A percentile compares a stretch with the other conserved stretches of the same genome.
Evolutionary conservation across 35 echinoderm and acorn worm species (phyloP).

Genomic region (Acanthaster planci): DNA sequence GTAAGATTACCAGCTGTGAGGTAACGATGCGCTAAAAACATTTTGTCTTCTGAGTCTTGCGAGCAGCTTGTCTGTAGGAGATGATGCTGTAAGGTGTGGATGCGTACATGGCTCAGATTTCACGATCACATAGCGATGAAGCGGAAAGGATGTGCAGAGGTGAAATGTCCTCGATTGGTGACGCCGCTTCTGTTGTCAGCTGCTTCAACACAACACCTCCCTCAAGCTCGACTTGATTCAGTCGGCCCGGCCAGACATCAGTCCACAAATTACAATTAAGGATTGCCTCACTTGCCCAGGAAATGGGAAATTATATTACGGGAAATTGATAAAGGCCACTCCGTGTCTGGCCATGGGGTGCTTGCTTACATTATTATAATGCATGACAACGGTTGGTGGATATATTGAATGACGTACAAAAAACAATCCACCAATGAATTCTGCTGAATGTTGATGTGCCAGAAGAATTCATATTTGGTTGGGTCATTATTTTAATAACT

Average conservation of each 20-base stretch:
- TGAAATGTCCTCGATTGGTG: not conserved
- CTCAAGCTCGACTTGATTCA: not conserved
- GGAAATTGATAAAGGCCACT: not conserved
- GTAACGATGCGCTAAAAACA: slow-evolving; percentile 17
- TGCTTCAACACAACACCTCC: not conserved
- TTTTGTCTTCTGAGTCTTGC: not conserved
- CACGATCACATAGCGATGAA: not conserved
- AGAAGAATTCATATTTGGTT: too few species aligned
- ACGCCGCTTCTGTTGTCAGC: not conserved
- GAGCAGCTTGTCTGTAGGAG: too few species aligned
- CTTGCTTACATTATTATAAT: too few species aligned
- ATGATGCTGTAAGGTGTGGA: too few species aligned
- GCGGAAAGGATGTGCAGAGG: not conserved
- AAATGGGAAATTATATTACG: slow-evolving; percentile 31
- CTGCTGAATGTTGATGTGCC: too few species aligned
- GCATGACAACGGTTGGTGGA: too few species aligned
- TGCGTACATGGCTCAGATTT: not conserved
- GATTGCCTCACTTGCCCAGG: slow-evolving; percentile 21
- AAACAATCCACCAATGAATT: too few species aligned
- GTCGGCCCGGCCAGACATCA: slow-evolving; percentile 17
- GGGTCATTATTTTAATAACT: too few species aligned
- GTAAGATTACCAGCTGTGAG: not conserved
- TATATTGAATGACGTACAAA: too few species aligned
- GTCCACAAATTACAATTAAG: slow-evolving; percentile 23
- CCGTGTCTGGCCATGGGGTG: not conserved